phyloP scores from a whole-genome alignment of 2,888 invertebrate species.

The Trichogramma evanescens region DNA sequence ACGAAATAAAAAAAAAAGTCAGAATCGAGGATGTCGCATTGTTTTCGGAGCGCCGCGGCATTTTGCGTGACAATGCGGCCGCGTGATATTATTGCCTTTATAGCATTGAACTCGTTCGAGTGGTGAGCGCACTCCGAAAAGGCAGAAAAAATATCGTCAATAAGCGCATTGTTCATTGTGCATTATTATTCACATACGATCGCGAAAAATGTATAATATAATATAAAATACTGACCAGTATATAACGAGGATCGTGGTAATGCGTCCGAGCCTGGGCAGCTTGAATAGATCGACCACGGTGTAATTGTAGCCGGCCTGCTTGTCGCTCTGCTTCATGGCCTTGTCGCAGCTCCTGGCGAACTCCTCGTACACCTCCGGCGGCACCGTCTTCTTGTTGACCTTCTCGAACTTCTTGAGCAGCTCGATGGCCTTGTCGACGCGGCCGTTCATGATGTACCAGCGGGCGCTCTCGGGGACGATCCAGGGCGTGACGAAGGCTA shows the following conservation, averaged over 20 bases:
- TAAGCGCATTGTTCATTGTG: not conserved
- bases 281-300: slow-evolving; percentile 75
- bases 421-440: slow-evolving; percentile 67
- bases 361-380: slow-evolving; percentile 65
- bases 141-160: not conserved
- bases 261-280: slow-evolving; percentile 67
- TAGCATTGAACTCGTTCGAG: too few relatives aligned
- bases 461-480: slow-evolving; percentile 77
- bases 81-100: not conserved
- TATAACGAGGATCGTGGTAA: slow-evolving; percentile 68
- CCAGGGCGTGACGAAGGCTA: slow-evolving; percentile 68
- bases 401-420: slow-evolving; percentile 76
- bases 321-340: slow-evolving; percentile 56
- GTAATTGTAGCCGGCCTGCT: slow-evolving; percentile 61
- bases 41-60: too few relatives aligned
- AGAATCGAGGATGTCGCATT: not conserved
- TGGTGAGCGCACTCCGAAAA: too few relatives aligned
- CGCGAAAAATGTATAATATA: not conserved
- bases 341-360: slow-evolving; percentile 65
- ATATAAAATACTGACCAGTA: slow-evolving; percentile 62
- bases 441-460: slow-evolving; percentile 81
- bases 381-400: slow-evolving; percentile 68
- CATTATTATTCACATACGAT: not conserved
- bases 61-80: not conserved
- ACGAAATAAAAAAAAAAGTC: not conserved